Conservation (phyloP, 2,113 vertebrate genomes). For the Upupa epops region DNA sequence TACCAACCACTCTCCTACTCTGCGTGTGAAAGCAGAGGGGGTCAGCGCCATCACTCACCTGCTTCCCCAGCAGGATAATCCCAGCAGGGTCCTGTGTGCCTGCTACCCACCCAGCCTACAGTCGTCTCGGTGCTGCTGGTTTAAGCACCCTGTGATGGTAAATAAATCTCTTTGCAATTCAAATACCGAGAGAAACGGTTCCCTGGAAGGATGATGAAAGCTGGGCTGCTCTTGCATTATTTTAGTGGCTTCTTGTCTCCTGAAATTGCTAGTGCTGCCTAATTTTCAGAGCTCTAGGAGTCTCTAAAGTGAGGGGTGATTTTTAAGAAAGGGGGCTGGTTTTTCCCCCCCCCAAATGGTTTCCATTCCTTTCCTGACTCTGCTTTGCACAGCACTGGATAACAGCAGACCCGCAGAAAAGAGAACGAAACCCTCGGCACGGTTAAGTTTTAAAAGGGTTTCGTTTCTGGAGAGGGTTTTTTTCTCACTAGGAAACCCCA, state of each 20-base stretch:
- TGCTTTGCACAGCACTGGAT: accelerated
- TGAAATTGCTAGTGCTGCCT: neutral
- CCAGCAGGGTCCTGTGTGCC: neutral
- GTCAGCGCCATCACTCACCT: neutral
- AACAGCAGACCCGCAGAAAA: neutral
- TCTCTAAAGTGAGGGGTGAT: neutral
- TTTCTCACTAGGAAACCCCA: neutral
- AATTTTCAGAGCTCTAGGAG: neutral
- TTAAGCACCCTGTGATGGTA: neutral
- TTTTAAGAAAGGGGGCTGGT: neutral
- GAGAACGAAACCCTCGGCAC: neutral
- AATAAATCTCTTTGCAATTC: neutral
- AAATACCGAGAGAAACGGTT: neutral
- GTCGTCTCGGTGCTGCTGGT: neutral
- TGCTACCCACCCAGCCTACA: neutral
- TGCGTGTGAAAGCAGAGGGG: too few species aligned
- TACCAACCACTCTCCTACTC: accelerated
- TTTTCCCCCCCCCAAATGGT: neutral
- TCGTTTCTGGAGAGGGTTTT: neutral
- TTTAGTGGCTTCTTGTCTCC: neutral
- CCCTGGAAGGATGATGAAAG: neutral
- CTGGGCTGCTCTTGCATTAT: neutral
- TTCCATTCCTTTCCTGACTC: neutral
- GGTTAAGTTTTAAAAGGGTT: neutral
- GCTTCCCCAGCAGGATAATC: neutral